Evolutionary conservation across 2,797 vertebrate genomes (phyloP), one percentile per base, ranked within the genome.

Genomic region (Sebastes reedi): DNA sequence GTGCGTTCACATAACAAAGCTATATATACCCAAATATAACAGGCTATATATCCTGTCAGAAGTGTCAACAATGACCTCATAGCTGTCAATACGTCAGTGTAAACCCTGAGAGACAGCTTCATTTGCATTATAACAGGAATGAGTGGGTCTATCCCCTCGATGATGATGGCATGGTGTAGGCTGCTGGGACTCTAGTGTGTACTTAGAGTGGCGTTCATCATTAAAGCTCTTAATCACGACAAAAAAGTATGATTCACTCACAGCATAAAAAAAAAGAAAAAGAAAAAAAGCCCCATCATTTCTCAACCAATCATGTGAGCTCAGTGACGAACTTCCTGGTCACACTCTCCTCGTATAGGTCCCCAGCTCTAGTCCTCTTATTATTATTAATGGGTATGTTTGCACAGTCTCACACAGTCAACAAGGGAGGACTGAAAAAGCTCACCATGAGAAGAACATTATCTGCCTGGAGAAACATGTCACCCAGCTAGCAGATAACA

Each of bases 251-350:
- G 87, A 92, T 85, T 92, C 83, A 88, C 74, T 68, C 72, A 27
- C 29, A 27, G 16, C 14, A 61, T 25, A 2, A 27, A 59, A 52
- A 81, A 36, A 59, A 39, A 27, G 14, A 67, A 29, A 7, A 50
- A 42, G 3, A 56, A 42, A 39, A 39, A 5, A 39, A 39, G 39
- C 39, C 39, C 39, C 76, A 86, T 11, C 36, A 32, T 79, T 83
- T 79, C 79, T 75, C 27, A 83, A 71, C 89, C 91, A 89, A 82
- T 92, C 85, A 2, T 70, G 82, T 81, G 74, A 30, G 58, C 58
- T 46, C 71, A n/a, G 90, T 94, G 94, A 94, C 94, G 93, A 92
- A 90, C 93, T 95, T 96, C 95, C 95, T 94, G 93, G 86, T 90
- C 83, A 84, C 85, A 86, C 88, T 88, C 8, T 83, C 59, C 72